Evolutionary conservation across 2,888 invertebrate species (phyloP), one percentile per base, ranked within the genome.

Genomic region (Rhogogaster chlorosoma): DNA sequence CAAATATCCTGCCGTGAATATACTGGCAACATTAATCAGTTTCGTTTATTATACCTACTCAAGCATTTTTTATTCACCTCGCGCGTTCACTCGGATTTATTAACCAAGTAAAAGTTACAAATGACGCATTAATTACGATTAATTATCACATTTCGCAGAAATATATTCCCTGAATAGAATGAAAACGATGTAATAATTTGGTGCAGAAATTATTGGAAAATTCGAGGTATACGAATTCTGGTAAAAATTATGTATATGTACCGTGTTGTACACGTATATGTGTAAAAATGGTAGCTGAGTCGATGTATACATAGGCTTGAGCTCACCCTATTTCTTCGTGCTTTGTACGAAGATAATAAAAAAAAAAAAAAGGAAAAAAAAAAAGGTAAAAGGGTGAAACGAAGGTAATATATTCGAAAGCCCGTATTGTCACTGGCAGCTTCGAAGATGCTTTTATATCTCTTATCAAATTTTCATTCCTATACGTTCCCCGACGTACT

Each of bases 391-490:
- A 61, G 57, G 38, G 80, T 80, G 57, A 80, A 57, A 22, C 57
- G 36, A 36, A 38, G 57, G 80, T 61, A 57, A 80, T 61, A 80
- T 57, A 80, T 80, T 80, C 57, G 22, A 57, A 80, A 61, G 38
- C 32, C 22, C 57, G 80, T 80, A 61, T 57, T 61, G 80, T 80
- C 22, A 6, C 38, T 22, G 38, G 80, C 38, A 61, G 80, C 10
- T 80, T 80, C 80, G 67, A 38, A 80, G 80, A 61, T 38, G 80
- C 80, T 80, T 80, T 61, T 61, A 80, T 26, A 80, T 80, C 57
- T 61, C 61, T 80, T 80, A 80, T 80, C 57, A 80, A 80, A 57
- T 80, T 80, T 80, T 80, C 80, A 80, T 57, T 61, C 80, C 61
- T 32, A 49, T 49, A 70, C 9, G n/a, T 36, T 29, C 3, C 18